Evolutionary conservation across 2,888 invertebrate genomes (phyloP), one percentile per base, ranked within the genome.

Genomic region (Dasysyrphus tricinctus): DNA sequence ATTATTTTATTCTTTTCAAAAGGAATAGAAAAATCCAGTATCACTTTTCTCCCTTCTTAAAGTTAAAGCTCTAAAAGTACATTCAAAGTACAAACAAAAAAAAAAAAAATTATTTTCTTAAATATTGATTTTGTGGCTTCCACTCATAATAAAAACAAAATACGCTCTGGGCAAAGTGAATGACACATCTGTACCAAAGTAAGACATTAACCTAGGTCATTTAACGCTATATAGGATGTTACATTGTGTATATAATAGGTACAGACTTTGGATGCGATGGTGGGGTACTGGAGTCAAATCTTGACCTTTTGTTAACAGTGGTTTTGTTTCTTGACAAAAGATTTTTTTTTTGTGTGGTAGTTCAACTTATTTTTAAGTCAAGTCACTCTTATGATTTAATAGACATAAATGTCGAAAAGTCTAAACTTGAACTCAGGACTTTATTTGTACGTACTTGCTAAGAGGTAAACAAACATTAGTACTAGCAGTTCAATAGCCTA

Each of bases 201-300:
- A 67, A 67, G 49, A 29, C 67, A 67, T 67, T 67, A 67, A 67
- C 67, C 67, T 67, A 67, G 67, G 67, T 67, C 67, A 67, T 32
- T 9, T 49, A 34, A 67, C 0, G 67, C 67, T 14, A 32, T 14
- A 32, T 14, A 29, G 34, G 39, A 61, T 61, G 51, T 61, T 16
- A 14, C 9, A 24, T 24, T 24, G 24, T 24, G 24, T 24, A 24
- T 24, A 24, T 24, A 24, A 24, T 24, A 57, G 5, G 44, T 12
- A 56, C 11, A 56, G 16, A 19, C 32, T 42, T 16, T 32, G 12
- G n/a, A 67, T 32, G 34, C 11, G 8, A 37, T 47, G 19, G 5
- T 69, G 51, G 14, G 14, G 54, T 29, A 24, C 24, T 14, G 39
- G 24, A 61, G 8, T 24, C 39, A 24, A 42, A 61, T 70, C 39